Conservation (phyloP, 2,797 vertebrate genomes). For the Fistularia tabacaria region DNA sequence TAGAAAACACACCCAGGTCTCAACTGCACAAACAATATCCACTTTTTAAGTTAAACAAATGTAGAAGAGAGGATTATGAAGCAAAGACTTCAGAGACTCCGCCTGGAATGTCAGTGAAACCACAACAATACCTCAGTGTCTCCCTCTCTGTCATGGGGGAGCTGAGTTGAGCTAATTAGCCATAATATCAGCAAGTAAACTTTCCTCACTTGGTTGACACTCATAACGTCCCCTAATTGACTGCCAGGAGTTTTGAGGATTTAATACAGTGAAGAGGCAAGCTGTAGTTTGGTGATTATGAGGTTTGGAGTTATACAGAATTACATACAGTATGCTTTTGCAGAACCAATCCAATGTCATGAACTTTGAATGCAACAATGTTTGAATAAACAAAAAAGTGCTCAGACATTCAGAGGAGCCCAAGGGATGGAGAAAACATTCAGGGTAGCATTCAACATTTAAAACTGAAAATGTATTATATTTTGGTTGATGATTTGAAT, state of each 20-base stretch:
- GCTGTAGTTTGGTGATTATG: slow-evolving; percentile 70
- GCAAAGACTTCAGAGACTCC: slow-evolving; percentile 50
- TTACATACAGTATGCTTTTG: slow-evolving; percentile 59
- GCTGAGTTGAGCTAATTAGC: slow-evolving; percentile 71
- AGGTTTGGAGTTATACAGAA: slow-evolving; percentile 61
- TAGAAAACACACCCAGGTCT: slow-evolving; percentile 31
- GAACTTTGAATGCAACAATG: slow-evolving; percentile 51
- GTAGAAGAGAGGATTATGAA: slow-evolving; percentile 52
- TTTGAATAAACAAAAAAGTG: slow-evolving; percentile 62
- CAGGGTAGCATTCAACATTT: slow-evolving; percentile 24
- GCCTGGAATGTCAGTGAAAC: slow-evolving; percentile 54
- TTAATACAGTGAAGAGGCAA: slow-evolving; percentile 66
- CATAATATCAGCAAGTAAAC: slow-evolving; percentile 75
- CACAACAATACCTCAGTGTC: slow-evolving; percentile 64
- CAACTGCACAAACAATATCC: slow-evolving; percentile 35
- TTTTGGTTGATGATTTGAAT: slow-evolving; percentile 44
- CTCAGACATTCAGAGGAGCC: slow-evolving; percentile 50
- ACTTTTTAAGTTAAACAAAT: slow-evolving; percentile 39
- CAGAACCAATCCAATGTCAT: slow-evolving; percentile 67
- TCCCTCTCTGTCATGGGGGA: slow-evolving; percentile 65
- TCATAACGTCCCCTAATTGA: slow-evolving; percentile 68
- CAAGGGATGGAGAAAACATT: slow-evolving; percentile 48
- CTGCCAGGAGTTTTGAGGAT: slow-evolving; percentile 70
- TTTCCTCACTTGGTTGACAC: slow-evolving; percentile 68
- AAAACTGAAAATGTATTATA: slow-evolving; percentile 40